Conservation (phyloP, 2,797 vertebrate genomes). For the Liparis tanakae region DNA sequence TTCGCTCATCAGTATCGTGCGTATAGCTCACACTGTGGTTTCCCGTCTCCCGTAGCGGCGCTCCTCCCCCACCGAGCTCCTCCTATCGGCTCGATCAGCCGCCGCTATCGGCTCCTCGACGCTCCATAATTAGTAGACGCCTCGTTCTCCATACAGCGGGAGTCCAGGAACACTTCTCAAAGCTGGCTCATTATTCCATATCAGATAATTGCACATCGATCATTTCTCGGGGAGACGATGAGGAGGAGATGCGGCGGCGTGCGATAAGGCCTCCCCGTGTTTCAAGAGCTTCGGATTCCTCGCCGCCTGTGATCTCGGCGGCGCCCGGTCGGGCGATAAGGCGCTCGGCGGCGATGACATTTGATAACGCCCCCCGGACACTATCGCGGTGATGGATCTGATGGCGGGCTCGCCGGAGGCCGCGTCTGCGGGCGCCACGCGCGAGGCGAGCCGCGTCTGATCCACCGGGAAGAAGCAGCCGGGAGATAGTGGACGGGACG, state of each 20-base stretch:
- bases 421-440: constrained; percentile 75
- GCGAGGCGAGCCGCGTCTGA: constrained; percentile 72
- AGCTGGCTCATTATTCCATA: constrained; percentile 78
- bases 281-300: constrained; percentile 73
- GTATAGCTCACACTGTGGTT: not conserved
- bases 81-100: constrained; percentile 61
- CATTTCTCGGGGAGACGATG: constrained; percentile 81
- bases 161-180: constrained; percentile 77
- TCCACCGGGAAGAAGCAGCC: constrained; percentile 59
- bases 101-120: constrained; percentile 61
- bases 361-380: constrained; percentile 80
- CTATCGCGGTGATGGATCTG: constrained; percentile 78
- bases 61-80: constrained; percentile 29
- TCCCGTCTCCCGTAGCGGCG: constrained; percentile 13
- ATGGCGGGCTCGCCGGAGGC: constrained; percentile 76
- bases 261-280: constrained; percentile 71
- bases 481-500: constrained; percentile 64
- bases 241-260: constrained; percentile 74
- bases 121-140: constrained; percentile 69
- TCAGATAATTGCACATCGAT: constrained; percentile 85
- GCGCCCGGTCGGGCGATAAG: constrained; percentile 71
- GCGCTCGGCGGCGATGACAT: constrained; percentile 80
- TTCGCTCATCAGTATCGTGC: not conserved
- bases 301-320: constrained; percentile 77
- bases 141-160: constrained; percentile 62